A percentile compares a stretch with the other conserved stretches of the same genome.
Evolutionary conservation across 2,113 vertebrate genomes (phyloP).

Genomic region (Marmota monax): DNA sequence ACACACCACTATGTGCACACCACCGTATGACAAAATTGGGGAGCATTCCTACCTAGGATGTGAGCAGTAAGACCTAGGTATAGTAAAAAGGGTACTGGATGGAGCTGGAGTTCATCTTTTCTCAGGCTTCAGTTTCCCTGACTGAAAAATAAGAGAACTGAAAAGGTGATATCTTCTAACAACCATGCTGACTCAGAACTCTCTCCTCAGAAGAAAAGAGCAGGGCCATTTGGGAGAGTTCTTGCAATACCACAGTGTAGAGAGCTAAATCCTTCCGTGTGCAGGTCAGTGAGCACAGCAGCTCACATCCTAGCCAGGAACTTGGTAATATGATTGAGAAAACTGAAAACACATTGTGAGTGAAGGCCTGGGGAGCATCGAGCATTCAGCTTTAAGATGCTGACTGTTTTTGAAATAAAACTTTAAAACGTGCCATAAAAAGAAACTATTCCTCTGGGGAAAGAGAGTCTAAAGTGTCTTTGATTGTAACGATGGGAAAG

Average conservation of each 20-base stretch:
- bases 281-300: not conserved
- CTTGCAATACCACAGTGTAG: not conserved
- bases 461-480: constrained; percentile 74
- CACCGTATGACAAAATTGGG: not conserved
- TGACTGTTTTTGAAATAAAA: constrained; percentile 84
- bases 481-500: constrained; percentile 77
- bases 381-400: constrained; percentile 67
- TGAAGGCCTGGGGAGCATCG: constrained; percentile 57
- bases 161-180: not conserved
- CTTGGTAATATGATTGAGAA: constrained; percentile 74
- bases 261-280: constrained; percentile 36
- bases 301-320: constrained; percentile 54
- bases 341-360: constrained; percentile 79
- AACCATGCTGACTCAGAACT: not conserved
- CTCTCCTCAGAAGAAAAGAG: not conserved
- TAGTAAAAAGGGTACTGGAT: not conserved
- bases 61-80: not conserved
- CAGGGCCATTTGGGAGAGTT: not conserved
- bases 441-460: constrained; percentile 75
- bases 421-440: constrained; percentile 79
- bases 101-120: not conserved
- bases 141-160: not conserved
- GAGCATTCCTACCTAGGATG: not conserved
- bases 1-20: not conserved
- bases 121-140: not conserved